Evolutionary conservation across 2,113 vertebrate genomes (phyloP).

Genomic region (Sander vitreus): DNA sequence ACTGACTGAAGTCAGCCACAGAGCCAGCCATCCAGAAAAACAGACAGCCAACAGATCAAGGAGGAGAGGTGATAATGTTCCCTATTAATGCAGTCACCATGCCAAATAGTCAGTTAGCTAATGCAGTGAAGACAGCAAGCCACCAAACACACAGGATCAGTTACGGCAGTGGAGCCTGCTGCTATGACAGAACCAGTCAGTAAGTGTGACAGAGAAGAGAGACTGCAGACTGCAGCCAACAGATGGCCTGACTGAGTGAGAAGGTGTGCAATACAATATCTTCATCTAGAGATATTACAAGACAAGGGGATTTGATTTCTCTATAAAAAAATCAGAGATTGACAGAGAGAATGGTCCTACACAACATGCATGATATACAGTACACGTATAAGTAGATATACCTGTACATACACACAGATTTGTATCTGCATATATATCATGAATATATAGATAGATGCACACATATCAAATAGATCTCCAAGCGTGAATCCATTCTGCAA

Average conservation of each 20-base stretch:
- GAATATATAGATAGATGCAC: conserved; percentile 18
- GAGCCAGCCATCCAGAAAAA: conserved; percentile 30
- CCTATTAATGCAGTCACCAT: conserved; percentile 48
- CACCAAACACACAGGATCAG: conserved; percentile 63
- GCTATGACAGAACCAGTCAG: conserved; percentile 65
- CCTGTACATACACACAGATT: background rate
- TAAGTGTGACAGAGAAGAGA: conserved; percentile 65
- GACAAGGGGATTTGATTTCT: conserved; percentile 12
- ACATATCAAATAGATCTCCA: conserved; percentile 34
- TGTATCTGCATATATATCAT: background rate
- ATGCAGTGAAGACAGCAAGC: conserved; percentile 55
- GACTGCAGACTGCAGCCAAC: conserved; percentile 60
- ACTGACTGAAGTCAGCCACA: conserved; percentile 21
- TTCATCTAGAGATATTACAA: conserved; percentile 29
- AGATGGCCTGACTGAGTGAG: conserved; percentile 55
- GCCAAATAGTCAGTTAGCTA: conserved; percentile 57
- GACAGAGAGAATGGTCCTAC: background rate
- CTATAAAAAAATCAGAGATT: background rate
- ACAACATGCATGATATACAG: conserved; percentile 14
- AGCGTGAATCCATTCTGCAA: background rate
- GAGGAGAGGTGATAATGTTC: conserved; percentile 61
- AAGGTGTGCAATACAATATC: conserved; percentile 38
- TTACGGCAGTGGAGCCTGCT: conserved; percentile 58
- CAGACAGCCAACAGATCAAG: conserved; percentile 46
- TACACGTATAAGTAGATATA: background rate